Evolutionary conservation across 2,113 vertebrate genomes (phyloP), one percentile per base, ranked within the genome.

Genomic region (Ceuthmochares aereus): DNA sequence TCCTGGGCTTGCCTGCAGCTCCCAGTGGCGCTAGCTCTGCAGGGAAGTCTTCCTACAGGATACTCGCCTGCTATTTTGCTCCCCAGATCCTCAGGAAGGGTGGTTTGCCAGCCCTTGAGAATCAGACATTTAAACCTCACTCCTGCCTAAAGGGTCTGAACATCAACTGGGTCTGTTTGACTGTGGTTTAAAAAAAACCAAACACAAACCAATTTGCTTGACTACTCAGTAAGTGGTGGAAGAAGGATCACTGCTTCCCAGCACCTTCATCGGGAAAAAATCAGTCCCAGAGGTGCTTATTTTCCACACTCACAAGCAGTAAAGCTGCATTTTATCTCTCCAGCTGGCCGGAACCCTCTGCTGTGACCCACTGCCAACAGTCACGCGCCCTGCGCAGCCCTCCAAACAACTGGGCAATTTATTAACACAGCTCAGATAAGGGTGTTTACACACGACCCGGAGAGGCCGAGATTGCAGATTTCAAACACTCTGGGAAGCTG

Each of bases 361-460:
- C 75, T 76, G 66, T 72, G 90, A 91, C 79, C 94, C 88, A 34
- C 85, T 83, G 85, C 73, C 90, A 91, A 12, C 81, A 90, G 94
- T 97, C 94, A 97, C 95, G 90, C 93, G 93, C 78, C 85, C 63
- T 6, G 36, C 10, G 4, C 75, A 83, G 91, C 72, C 87, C 68
- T 91, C 59, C 89, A 83, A 88, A 94, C 95, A 93, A 94, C 81
- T 12, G 49, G 42, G 93, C 82, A 14, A 88, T 95, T 95, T 58
- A 95, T 93, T 72, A 96, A 85, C 90, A 19, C 8, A 42, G 75
- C 74, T 63, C 55, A 67, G 96, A 96, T 95, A 96, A 95, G 89
- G 40, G 29, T 87, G 91, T 95, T 96, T 95, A 87, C 78, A 29
- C n/a, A 37, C 45, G 1, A 4, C 10, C 5, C 6, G 0, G 23